Evolutionary conservation across 2,888 invertebrate genomes (phyloP).

Genomic region (Lapara coniferarum): DNA sequence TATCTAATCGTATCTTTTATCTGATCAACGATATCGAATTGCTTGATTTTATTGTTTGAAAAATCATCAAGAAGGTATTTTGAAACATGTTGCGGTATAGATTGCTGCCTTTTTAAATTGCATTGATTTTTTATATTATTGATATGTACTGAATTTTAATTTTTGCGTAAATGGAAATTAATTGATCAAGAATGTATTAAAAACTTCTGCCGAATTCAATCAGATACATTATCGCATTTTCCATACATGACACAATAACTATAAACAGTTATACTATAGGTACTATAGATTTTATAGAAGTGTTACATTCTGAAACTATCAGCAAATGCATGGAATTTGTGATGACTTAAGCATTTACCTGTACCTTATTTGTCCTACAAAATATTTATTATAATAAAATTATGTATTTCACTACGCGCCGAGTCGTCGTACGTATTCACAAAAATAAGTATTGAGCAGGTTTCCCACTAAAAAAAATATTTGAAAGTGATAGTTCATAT

Average conservation of each 20-base stretch:
- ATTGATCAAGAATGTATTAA: too few relatives aligned
- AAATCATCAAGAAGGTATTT: slow-evolving; percentile 5
- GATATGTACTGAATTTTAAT: too few relatives aligned
- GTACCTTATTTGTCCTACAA: neutral
- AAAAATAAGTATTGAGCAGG: neutral
- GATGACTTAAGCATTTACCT: too few relatives aligned
- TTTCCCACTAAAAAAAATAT: too few relatives aligned
- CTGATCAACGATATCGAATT: slow-evolving; percentile 15
- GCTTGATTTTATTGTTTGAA: slow-evolving; percentile 19
- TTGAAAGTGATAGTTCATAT: neutral
- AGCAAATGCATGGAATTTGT: too few relatives aligned
- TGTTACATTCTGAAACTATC: too few relatives aligned
- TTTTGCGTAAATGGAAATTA: too few relatives aligned
- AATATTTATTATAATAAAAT: neutral
- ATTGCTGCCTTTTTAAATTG: neutral
- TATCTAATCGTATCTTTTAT: slow-evolving; percentile 12
- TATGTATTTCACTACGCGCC: neutral
- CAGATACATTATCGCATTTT: neutral
- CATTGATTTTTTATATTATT: neutral
- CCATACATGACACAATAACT: neutral
- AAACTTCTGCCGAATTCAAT: neutral
- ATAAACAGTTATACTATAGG: neutral
- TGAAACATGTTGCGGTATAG: neutral
- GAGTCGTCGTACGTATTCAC: neutral
- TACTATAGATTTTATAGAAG: neutral